These are phyloP conservation scores for Diplodus sargus DNA, from an alignment of 2,797 vertebrate species.

Conservation along the genomic window DNA sequence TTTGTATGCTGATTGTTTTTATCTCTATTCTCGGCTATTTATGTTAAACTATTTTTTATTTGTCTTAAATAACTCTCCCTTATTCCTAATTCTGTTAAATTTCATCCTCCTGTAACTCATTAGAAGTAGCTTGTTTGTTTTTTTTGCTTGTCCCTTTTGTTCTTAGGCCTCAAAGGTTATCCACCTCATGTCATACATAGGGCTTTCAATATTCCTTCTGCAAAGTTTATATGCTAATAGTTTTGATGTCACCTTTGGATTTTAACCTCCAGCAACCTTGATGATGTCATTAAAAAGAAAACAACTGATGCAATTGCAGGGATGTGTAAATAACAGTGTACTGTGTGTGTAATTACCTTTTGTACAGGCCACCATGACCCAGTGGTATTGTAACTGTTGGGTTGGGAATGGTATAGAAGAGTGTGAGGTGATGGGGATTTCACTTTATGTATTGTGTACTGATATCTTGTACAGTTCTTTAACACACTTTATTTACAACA, in stretches of 20 bases:
- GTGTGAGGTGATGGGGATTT: slow-evolving; percentile 60
- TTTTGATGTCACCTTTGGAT: slow-evolving; percentile 65
- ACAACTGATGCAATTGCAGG: slow-evolving; percentile 69
- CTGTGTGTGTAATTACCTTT: slow-evolving; percentile 69
- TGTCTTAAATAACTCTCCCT: slow-evolving; percentile 22
- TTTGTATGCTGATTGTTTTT: slow-evolving; percentile 19
- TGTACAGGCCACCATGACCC: slow-evolving; percentile 79
- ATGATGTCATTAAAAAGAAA: slow-evolving; percentile 73
- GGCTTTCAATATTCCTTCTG: slow-evolving; percentile 59
- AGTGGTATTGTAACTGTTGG: slow-evolving; percentile 77
- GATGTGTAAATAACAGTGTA: slow-evolving; percentile 72
- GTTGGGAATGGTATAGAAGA: slow-evolving; percentile 51
- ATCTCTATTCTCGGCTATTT: slow-evolving; percentile 56
- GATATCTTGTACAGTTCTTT: slow-evolving; percentile 90
- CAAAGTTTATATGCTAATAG: slow-evolving; percentile 47
- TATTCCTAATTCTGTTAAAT: slow-evolving; percentile 3
- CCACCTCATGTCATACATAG: slow-evolving; percentile 30
- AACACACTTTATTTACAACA: slow-evolving; percentile 90
- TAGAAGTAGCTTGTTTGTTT: slow-evolving; percentile 16
- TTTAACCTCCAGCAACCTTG: slow-evolving; percentile 59
- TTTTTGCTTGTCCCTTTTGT: background rate
- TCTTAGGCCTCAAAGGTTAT: slow-evolving; percentile 12
- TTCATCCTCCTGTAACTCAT: slow-evolving; percentile 50
- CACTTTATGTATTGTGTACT: slow-evolving; percentile 86
- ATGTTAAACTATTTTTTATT: slow-evolving; percentile 58